Percentiles rank a stretch among this genome's conserved stretches.
Conservation (phyloP, 2,888 invertebrate genomes). For the Lordiphosa fenestrarum region DNA sequence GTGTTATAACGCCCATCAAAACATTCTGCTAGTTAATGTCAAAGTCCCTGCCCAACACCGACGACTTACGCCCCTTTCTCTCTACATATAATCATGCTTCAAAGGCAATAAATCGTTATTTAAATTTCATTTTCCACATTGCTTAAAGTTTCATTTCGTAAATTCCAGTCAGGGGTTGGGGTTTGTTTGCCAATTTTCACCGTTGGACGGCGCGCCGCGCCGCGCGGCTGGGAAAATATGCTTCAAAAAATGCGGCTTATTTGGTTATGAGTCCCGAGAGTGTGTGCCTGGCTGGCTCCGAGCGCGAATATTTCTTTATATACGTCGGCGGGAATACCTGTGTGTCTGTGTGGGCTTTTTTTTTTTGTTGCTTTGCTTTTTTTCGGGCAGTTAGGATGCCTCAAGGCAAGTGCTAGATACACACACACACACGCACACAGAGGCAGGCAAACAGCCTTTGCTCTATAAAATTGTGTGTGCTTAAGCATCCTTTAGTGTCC, state of each 20-base stretch:
- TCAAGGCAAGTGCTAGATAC: slow-evolving; percentile 11
- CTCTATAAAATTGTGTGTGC: slow-evolving; percentile 42
- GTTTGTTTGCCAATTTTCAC: slow-evolving; percentile 50
- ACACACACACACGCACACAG: slow-evolving; percentile 17
- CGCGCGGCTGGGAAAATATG: slow-evolving; percentile 43
- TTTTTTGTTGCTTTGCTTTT: slow-evolving; percentile 21
- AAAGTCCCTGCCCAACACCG: background rate
- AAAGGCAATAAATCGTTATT: slow-evolving; percentile 77
- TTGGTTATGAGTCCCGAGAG: slow-evolving; percentile 65
- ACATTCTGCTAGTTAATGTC: background rate
- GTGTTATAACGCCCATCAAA: too few relatives aligned
- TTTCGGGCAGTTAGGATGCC: slow-evolving; percentile 25
- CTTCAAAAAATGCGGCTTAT: slow-evolving; percentile 59
- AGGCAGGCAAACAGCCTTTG: slow-evolving; percentile 37
- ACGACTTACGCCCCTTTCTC: slow-evolving; percentile 5
- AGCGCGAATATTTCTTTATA: slow-evolving; percentile 58
- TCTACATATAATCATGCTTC: slow-evolving; percentile 69
- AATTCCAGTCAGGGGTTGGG: slow-evolving; percentile 44
- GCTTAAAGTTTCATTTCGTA: slow-evolving; percentile 62
- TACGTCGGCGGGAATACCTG: slow-evolving; percentile 34
- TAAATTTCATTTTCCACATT: slow-evolving; percentile 70
- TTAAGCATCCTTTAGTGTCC: slow-evolving; percentile 56
- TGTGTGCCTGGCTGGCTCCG: slow-evolving; percentile 28
- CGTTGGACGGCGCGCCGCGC: slow-evolving; percentile 14
- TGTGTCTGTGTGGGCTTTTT: slow-evolving; percentile 19